A percentile compares a stretch with the other conserved stretches of the same genome.
Conservation (phyloP, 2,888 invertebrate genomes). For the Sycophila texana region DNA sequence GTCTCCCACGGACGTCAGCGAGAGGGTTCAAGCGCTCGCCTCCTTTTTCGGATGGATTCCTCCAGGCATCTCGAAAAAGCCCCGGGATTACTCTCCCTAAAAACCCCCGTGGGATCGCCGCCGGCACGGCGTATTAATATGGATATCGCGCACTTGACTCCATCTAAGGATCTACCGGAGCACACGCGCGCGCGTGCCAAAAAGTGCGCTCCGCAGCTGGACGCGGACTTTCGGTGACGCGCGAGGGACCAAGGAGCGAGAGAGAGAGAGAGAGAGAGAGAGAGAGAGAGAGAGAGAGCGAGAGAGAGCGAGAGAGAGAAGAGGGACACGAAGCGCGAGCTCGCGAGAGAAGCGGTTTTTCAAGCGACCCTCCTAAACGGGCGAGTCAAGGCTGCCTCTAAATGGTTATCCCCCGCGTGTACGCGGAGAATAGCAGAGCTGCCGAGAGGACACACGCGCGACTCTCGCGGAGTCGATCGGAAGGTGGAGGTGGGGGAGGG, state of each 20-base stretch:
- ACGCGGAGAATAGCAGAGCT: slow-evolving; percentile 35
- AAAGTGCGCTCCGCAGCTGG: slow-evolving; percentile 61
- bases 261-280: background rate
- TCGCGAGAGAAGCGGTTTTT: slow-evolving; percentile 63
- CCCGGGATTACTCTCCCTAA: slow-evolving; percentile 45
- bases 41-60: slow-evolving; percentile 51
- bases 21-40: background rate
- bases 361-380: slow-evolving; percentile 66
- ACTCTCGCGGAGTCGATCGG: slow-evolving; percentile 4
- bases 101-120: slow-evolving; percentile 35
- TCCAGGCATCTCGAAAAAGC: slow-evolving; percentile 30
- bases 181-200: slow-evolving; percentile 63
- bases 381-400: slow-evolving; percentile 71
- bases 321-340: slow-evolving; percentile 3
- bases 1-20: background rate
- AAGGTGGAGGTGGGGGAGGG: slow-evolving; percentile 16
- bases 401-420: slow-evolving; percentile 63
- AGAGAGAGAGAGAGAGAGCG: background rate
- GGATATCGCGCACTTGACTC: slow-evolving; percentile 61
- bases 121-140: slow-evolving; percentile 52
- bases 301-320: background rate
- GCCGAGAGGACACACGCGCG: slow-evolving; percentile 7
- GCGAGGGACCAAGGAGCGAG: slow-evolving; percentile 43
- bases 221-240: slow-evolving; percentile 48
- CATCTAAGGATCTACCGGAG: slow-evolving; percentile 65